Conservation (phyloP, 1,140 invertebrate genomes). For the Neodiprion fabricii region DNA sequence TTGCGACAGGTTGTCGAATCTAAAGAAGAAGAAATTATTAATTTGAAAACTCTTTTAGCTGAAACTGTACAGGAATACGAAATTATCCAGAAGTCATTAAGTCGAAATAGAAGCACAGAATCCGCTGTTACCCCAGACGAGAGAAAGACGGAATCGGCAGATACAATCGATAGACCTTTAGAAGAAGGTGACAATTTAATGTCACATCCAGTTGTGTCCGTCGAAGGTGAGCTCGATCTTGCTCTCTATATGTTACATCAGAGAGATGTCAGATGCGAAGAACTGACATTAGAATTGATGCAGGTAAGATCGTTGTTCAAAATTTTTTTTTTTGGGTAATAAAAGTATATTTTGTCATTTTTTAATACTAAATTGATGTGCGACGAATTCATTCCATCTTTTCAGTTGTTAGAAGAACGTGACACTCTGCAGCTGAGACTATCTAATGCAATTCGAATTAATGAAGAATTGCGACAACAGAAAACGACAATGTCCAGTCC, state of each 20-base stretch:
- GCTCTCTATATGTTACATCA: constrained; percentile 87
- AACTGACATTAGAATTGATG: constrained; percentile 84
- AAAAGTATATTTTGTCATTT: background rate
- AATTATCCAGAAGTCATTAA: constrained; percentile 43
- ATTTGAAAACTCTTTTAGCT: constrained; percentile 69
- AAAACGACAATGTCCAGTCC: constrained; percentile 23
- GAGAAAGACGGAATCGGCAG: constrained; percentile 26
- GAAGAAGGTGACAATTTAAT: constrained; percentile 25
- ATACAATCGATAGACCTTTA: constrained; percentile 6
- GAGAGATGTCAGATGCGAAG: constrained; percentile 86
- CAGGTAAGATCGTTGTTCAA: constrained; percentile 54
- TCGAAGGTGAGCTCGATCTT: constrained; percentile 73
- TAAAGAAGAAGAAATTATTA: constrained; percentile 73
- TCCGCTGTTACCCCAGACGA: constrained; percentile 16
- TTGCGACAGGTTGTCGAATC: constrained; percentile 66
- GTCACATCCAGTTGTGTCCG: background rate
- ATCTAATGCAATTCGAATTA: constrained; percentile 77
- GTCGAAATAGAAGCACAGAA: constrained; percentile 34
- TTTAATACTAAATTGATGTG: background rate
- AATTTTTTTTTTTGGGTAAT: background rate
- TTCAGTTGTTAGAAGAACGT: constrained; percentile 76
- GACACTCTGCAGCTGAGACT: constrained; percentile 82
- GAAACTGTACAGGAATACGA: constrained; percentile 67
- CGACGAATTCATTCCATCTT: constrained; percentile 29
- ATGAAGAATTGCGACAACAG: constrained; percentile 64